Evolutionary conservation across 2,113 vertebrate genomes (phyloP).

Genomic region (Lophura nycthemera): DNA sequence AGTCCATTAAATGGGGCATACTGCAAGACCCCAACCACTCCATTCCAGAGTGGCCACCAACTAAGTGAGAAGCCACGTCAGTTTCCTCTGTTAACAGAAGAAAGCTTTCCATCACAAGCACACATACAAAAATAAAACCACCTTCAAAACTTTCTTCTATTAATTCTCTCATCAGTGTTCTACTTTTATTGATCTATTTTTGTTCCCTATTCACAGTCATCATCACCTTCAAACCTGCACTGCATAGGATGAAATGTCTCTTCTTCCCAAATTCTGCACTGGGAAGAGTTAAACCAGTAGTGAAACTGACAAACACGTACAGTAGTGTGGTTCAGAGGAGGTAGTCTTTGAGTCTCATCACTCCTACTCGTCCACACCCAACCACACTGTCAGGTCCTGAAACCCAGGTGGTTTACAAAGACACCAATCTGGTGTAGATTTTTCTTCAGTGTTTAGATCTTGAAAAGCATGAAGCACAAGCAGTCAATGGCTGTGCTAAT

Average conservation of each 20-base stretch:
- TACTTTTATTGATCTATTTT: not conserved
- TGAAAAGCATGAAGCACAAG: not conserved
- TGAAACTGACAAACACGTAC: not conserved
- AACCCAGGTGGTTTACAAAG: not conserved
- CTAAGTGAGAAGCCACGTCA: fast-evolving
- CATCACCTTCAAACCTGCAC: not conserved
- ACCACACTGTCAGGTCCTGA: not conserved
- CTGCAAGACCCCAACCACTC: not conserved
- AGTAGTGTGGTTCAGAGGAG: not conserved
- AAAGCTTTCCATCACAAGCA: not conserved
- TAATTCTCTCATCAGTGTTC: not conserved
- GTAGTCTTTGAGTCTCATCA: not conserved
- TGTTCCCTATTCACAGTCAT: not conserved
- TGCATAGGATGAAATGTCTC: not conserved
- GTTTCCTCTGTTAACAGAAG: not conserved
- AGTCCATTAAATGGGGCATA: not conserved
- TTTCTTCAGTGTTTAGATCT: not conserved
- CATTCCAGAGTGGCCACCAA: not conserved
- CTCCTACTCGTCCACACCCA: not conserved
- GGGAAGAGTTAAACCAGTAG: not conserved
- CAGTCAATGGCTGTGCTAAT: not conserved
- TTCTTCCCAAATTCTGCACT: not conserved
- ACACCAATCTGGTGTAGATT: not conserved
- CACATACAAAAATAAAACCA: not conserved
- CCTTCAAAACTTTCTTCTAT: not conserved